Base-by-base conservation (phyloP, 2,888 invertebrate genomes). In the Diarsia rubi region DNA sequence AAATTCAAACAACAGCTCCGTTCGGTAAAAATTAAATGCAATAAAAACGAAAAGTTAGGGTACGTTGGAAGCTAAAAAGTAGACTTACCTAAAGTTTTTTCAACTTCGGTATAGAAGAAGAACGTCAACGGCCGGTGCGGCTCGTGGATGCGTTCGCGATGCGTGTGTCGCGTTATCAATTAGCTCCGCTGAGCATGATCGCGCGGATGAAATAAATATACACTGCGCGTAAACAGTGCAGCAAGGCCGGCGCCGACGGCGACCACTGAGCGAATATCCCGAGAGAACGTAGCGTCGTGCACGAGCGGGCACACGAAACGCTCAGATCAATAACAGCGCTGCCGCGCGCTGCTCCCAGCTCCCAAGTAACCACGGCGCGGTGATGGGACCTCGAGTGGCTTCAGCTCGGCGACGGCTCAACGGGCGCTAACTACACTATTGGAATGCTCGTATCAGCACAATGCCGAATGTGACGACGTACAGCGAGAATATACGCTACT, bases 161-260 rank as follows among this genome's bases (percentile, higher is more conserved):
- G 90, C 91, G 92, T 91, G 90, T 90, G 90, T 89, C 92, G 90
- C 92, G 92, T 92, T 93, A 93, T 93, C 94, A 96, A 94, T 95
- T 92, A 93, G 91, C 92, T 89, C 88, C 91, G 91, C 90, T 91
- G 92, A 92, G 91, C 95, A 95, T 94, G 94, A 92, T 95, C 94
- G 92, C 95, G 95, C 92, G 93, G 92, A 91, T 91, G 85, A 91
- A 94, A 93, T 91, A 90, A 90, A 92, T 91, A 88, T 91, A 93
- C 91, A 91, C 91, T 90, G 90, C 94, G 93, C 93, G 95, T 94
- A 94, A 95, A 95, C 94, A 93, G 93, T 92, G 92, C 92, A 93
- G 93, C 93, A 95, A 93, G 94, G 94, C 95, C 95, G 95, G 96
- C 95, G 95, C 96, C 94, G 93, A 94, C 95, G 95, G 93, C 95